These are phyloP conservation scores for Drosophila ironensis DNA, from an alignment of 1,140 invertebrate genomes.

Conservation along the genomic window DNA sequence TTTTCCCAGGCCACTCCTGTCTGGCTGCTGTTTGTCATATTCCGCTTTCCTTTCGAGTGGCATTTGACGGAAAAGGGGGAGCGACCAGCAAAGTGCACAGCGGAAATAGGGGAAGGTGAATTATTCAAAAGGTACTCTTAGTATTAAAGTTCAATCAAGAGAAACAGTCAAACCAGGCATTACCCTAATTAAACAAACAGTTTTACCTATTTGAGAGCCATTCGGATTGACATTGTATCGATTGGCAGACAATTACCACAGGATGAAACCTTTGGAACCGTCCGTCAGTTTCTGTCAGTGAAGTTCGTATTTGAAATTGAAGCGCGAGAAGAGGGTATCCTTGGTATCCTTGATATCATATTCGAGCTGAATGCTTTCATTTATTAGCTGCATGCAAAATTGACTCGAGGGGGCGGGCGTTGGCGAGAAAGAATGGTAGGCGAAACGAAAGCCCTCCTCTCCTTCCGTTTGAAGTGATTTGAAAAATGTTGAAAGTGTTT, in stretches of 20 bases:
- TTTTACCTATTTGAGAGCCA: no score
- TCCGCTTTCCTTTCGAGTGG: conserved; percentile 16
- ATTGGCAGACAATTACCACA: no score
- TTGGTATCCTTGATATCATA: conserved; percentile 27
- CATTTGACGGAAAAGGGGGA: conserved; percentile 1
- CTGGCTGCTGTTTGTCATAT: conserved; percentile 35
- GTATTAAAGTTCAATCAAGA: no score
- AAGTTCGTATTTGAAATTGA: no score
- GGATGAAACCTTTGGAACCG: no score
- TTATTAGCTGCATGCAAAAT: conserved; percentile 38
- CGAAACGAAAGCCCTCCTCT: conserved; percentile 8
- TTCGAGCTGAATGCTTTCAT: conserved; percentile 34
- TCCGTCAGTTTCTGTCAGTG: conserved; percentile 17
- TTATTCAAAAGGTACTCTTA: not conserved
- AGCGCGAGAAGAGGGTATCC: no score
- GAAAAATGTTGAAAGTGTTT: conserved; percentile 31
- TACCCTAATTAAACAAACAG: no score
- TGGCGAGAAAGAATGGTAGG: not conserved
- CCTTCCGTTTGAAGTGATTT: conserved; percentile 16
- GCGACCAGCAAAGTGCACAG: not conserved
- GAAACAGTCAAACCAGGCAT: no score
- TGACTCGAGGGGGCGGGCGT: not conserved
- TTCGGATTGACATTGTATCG: no score
- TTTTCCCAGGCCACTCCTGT: conserved; percentile 15
- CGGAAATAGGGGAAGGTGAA: not conserved